A percentile compares a stretch with the other conserved stretches of the same genome.
phyloP scores from a whole-genome alignment of 2,888 invertebrate genomes.

The Chrysina gloriosa region DNA sequence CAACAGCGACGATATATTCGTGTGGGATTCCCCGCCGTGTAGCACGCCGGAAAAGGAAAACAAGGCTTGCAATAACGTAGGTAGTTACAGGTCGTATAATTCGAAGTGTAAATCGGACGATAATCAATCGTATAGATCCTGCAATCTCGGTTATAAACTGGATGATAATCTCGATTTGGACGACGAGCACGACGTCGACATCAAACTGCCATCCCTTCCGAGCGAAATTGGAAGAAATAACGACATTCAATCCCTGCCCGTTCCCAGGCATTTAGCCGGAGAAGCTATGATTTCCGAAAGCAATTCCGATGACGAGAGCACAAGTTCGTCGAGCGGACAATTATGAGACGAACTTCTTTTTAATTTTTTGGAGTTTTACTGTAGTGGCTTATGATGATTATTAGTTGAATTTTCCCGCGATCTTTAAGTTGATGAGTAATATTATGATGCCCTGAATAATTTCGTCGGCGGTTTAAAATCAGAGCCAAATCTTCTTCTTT shows the following conservation, averaged over 20 bases:
- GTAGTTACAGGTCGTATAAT: slow-evolving; percentile 19
- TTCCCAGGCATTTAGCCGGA: slow-evolving; percentile 75
- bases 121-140: slow-evolving; percentile 30
- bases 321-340: slow-evolving; percentile 62
- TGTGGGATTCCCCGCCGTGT: slow-evolving; percentile 52
- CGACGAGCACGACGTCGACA: slow-evolving; percentile 54
- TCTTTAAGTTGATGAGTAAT: too few relatives aligned
- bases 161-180: slow-evolving; percentile 51
- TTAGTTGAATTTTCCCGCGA: neutral
- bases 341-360: slow-evolving; percentile 57
- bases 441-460: too few relatives aligned
- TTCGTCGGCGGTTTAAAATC: too few relatives aligned
- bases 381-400: slow-evolving; percentile 13
- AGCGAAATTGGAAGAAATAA: slow-evolving; percentile 61
- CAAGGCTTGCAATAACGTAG: slow-evolving; percentile 51
- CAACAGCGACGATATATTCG: slow-evolving; percentile 49
- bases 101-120: slow-evolving; percentile 39
- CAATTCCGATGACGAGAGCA: slow-evolving; percentile 71
- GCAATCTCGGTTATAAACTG: slow-evolving; percentile 27
- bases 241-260: slow-evolving; percentile 57
- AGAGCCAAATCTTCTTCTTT: too few relatives aligned
- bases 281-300: slow-evolving; percentile 77
- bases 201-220: slow-evolving; percentile 61
- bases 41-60: slow-evolving; percentile 47
- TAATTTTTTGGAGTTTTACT: slow-evolving; percentile 47